Evolutionary conservation across 2,888 invertebrate species (phyloP).

Genomic region (Hydrotaea cyrtoneurina): DNA sequence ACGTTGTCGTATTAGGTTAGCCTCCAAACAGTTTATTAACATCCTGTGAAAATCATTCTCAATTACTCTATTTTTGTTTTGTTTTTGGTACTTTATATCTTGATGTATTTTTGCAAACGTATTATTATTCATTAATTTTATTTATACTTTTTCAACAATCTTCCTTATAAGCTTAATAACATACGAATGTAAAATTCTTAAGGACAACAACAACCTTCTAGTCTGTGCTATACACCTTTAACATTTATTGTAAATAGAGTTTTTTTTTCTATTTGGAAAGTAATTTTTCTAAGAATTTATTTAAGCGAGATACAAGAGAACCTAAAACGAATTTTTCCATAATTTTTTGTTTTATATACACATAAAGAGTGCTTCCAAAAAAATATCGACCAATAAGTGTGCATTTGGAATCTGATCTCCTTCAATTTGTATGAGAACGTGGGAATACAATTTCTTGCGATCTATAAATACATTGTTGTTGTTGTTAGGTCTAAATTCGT

Average conservation of each 20-base stretch:
- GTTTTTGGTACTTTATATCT: conserved; percentile 8
- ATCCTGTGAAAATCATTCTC: no score
- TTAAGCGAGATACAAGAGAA: conserved; percentile 1
- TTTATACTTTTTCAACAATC: conserved; percentile 35
- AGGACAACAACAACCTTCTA: conserved; percentile 22
- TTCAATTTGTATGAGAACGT: no score
- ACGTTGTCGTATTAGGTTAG: no score
- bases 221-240: conserved; percentile 46
- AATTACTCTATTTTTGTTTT: no score
- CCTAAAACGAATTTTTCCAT: conserved; percentile 11
- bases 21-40: no score
- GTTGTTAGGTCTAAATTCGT: no score
- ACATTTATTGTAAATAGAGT: conserved; percentile 37
- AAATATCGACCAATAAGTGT: no score
- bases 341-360: not conserved
- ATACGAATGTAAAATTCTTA: not conserved
- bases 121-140: conserved; percentile 8
- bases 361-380: no score
- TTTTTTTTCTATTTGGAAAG: not conserved
- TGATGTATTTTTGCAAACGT: conserved; percentile 44
- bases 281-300: conserved; percentile 18
- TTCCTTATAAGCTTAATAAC: conserved; percentile 45
- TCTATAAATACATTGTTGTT: no score
- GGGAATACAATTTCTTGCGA: no score
- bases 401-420: no score